A percentile compares a stretch with the other conserved stretches of the same genome.
Evolutionary conservation across 2,888 invertebrate species (phyloP).

Genomic region (Drosophila rubida): DNA sequence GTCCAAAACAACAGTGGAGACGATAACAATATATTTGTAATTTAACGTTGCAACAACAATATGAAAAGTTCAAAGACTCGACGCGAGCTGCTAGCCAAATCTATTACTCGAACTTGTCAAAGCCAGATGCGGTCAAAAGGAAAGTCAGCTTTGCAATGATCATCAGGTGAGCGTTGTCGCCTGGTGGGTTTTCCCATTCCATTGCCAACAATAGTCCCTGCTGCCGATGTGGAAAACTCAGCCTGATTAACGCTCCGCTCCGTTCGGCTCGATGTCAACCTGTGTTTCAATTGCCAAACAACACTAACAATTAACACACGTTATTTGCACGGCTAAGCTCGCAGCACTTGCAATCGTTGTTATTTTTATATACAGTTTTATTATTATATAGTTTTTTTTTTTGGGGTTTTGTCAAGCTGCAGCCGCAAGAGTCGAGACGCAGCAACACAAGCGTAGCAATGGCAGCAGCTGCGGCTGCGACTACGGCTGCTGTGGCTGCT

Average conservation of each 20-base stretch:
- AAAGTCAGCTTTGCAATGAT: conserved; percentile 62
- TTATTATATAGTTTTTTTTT: conserved; percentile 5
- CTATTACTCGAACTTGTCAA: conserved; percentile 16
- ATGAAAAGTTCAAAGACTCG: conserved; percentile 62
- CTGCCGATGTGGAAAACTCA: conserved; percentile 33
- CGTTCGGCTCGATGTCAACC: conserved; percentile 25
- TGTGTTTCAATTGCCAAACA: conserved; percentile 47
- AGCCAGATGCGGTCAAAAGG: conserved; percentile 72
- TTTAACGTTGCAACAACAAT: conserved; percentile 25
- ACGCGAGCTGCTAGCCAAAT: conserved; percentile 48
- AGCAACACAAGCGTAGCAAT: conserved; percentile 9
- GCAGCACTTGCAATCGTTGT: conserved; percentile 18
- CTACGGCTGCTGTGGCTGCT: conserved; percentile 47
- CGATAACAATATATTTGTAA: conserved; percentile 37
- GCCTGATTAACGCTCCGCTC: conserved; percentile 35
- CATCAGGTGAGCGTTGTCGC: conserved; percentile 45
- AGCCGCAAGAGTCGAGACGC: conserved; percentile 21
- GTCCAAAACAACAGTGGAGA: conserved; percentile 4
- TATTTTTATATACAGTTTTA: conserved; percentile 6
- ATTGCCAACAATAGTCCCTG: conserved; percentile 50
- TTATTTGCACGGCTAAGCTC: conserved; percentile 66
- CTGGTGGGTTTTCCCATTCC: conserved; percentile 65
- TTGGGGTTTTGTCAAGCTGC: conserved; percentile 48
- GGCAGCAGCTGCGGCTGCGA: conserved; percentile 5
- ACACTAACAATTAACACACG: conserved; percentile 63